Evolutionary conservation across 2,888 invertebrate genomes (phyloP).

Genomic region (Ochropacha duplaris): DNA sequence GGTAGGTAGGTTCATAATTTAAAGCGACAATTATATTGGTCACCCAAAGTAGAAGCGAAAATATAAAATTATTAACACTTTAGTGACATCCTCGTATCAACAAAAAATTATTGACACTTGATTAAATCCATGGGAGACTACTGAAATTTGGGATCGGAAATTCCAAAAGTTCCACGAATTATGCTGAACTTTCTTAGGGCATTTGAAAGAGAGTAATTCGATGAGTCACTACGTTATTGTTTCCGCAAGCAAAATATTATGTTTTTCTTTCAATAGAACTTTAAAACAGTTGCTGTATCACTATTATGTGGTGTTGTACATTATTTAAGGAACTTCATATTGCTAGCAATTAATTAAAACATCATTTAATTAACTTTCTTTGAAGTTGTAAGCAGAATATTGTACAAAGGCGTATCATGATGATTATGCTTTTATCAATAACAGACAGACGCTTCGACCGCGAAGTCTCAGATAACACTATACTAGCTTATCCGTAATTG

Average conservation of each 20-base stretch:
- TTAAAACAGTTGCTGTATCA: constrained; percentile 48
- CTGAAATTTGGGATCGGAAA: background rate
- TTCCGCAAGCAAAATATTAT: constrained; percentile 42
- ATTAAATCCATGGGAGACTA: background rate
- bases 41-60: background rate
- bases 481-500: constrained; percentile 45
- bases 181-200: constrained; percentile 23
- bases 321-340: background rate
- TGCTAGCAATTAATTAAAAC: no score
- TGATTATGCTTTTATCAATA: background rate
- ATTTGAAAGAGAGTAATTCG: constrained; percentile 26
- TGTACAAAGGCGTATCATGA: background rate
- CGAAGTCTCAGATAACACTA: constrained; percentile 50
- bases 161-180: background rate
- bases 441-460: constrained; percentile 26
- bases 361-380: no score
- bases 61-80: background rate
- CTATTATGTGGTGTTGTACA: no score
- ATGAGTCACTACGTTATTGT: constrained; percentile 42
- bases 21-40: background rate
- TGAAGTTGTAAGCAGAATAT: background rate
- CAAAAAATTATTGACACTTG: background rate
- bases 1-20: background rate
- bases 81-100: background rate
- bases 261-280: constrained; percentile 45